These are phyloP conservation scores for Pluvianellus socialis DNA, from an alignment of 2,113 vertebrate species.

Conservation along the genomic window DNA sequence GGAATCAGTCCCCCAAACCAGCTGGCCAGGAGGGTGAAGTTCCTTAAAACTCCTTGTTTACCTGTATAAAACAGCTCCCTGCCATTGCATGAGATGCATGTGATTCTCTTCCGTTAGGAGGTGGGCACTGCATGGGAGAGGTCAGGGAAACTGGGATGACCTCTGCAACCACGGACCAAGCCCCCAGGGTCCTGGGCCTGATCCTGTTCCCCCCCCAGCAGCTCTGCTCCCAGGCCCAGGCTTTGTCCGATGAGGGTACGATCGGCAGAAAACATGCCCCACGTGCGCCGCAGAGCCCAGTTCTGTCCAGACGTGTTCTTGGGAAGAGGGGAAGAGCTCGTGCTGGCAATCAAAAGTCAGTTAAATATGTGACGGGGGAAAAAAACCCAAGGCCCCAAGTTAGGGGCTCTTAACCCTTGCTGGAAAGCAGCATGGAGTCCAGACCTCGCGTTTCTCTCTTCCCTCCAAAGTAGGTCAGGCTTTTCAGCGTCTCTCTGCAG, in stretches of 20 bases:
- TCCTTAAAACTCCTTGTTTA: conserved; percentile 25
- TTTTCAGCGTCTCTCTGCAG: background rate
- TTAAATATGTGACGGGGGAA: fast-evolving
- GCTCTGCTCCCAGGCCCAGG: background rate
- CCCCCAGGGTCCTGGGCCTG: background rate
- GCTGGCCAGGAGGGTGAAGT: background rate
- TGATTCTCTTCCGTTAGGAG: background rate
- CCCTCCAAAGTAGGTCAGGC: conserved; percentile 54
- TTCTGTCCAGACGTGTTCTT: background rate
- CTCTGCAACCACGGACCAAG: fast-evolving
- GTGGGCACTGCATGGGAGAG: background rate
- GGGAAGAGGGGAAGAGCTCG: fast-evolving
- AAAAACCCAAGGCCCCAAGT: background rate
- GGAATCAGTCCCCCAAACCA: conserved; percentile 18
- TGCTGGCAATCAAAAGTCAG: background rate
- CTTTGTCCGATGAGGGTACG: background rate
- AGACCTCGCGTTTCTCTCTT: background rate
- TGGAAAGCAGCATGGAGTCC: background rate
- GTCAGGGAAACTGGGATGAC: background rate
- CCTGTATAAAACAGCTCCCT: background rate
- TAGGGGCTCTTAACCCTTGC: background rate
- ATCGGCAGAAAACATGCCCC: background rate
- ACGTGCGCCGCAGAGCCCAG: background rate
- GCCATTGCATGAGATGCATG: background rate
- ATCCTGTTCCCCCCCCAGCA: background rate